Conservation (phyloP, 2,888 invertebrate genomes). For the Platycheirus albimanus region DNA sequence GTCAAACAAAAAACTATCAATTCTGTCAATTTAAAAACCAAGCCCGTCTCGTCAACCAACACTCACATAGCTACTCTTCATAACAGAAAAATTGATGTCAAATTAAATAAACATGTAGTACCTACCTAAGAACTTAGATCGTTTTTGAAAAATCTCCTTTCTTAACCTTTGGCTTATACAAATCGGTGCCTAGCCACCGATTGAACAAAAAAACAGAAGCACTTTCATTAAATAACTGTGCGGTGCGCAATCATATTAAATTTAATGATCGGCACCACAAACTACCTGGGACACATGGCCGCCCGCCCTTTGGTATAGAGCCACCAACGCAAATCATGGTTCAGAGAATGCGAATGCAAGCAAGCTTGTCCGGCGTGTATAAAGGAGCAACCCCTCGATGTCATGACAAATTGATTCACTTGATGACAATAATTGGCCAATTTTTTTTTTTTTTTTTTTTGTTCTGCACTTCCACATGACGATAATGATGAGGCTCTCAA, state of each 20-base stretch:
- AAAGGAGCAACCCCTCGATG: conserved; percentile 65
- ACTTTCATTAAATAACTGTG: conserved; percentile 49
- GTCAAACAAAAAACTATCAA: too few species aligned
- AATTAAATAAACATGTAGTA: conserved; percentile 50
- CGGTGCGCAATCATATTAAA: conserved; percentile 62
- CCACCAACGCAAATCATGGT: conserved; percentile 37
- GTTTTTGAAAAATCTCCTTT: background rate
- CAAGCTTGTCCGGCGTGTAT: background rate
- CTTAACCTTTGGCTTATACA: background rate
- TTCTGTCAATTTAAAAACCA: too few species aligned
- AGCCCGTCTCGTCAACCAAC: too few species aligned
- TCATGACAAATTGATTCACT: conserved; percentile 73
- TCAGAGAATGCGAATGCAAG: conserved; percentile 8
- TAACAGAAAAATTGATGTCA: conserved; percentile 53
- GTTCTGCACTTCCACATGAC: conserved; percentile 55
- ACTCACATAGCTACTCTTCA: too few species aligned
- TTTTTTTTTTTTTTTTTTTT: conserved; percentile 60
- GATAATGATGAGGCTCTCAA: conserved; percentile 21
- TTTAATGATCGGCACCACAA: conserved; percentile 63
- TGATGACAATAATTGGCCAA: conserved; percentile 73
- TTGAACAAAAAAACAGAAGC: conserved; percentile 44
- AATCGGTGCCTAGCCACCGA: conserved; percentile 7
- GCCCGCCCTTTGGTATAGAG: conserved; percentile 58
- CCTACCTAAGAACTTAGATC: background rate
- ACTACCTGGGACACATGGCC: conserved; percentile 71